A percentile compares a stretch with the other conserved stretches of the same genome.
These are phyloP conservation scores for Megalurothrips usitatus DNA, from an alignment of 2,888 invertebrate genomes.

Conservation along the genomic window DNA sequence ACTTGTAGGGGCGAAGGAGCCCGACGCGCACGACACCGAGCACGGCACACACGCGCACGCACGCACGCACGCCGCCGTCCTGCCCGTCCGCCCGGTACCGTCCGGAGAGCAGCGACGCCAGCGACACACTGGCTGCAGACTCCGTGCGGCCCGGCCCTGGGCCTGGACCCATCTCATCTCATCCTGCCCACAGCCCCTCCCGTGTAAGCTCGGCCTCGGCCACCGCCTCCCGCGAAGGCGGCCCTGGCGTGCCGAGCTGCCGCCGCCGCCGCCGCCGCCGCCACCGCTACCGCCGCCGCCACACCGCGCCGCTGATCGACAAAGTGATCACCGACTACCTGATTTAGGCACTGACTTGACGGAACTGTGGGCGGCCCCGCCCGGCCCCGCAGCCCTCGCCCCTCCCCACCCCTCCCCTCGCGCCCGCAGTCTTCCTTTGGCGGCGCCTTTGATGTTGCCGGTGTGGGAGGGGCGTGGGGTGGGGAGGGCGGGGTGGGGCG, in stretches of 20 bases:
- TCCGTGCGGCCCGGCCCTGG: too few relatives aligned
- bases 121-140: too few relatives aligned
- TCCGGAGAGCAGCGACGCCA: too few relatives aligned
- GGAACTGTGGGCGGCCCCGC: not conserved
- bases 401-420: not conserved
- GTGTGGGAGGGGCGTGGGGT: not conserved
- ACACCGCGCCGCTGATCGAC: not conserved
- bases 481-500: not conserved
- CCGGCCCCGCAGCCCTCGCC: not conserved
- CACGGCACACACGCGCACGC: too few relatives aligned
- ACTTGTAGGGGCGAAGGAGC: too few relatives aligned
- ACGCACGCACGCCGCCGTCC: too few relatives aligned
- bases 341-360: conserved; percentile 6
- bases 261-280: not conserved
- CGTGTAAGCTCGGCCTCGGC: not conserved
- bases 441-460: conserved; percentile 11
- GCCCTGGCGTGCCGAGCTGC: not conserved
- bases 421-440: conserved; percentile 18
- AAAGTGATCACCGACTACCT: conserved; percentile 11
- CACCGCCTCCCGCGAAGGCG: not conserved
- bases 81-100: too few relatives aligned
- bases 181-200: not conserved
- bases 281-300: not conserved
- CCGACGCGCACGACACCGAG: too few relatives aligned
- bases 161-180: not conserved